These are phyloP conservation scores for Emydocephalus ijimae DNA, from an alignment of 2,113 vertebrate genomes.

Conservation along the genomic window DNA sequence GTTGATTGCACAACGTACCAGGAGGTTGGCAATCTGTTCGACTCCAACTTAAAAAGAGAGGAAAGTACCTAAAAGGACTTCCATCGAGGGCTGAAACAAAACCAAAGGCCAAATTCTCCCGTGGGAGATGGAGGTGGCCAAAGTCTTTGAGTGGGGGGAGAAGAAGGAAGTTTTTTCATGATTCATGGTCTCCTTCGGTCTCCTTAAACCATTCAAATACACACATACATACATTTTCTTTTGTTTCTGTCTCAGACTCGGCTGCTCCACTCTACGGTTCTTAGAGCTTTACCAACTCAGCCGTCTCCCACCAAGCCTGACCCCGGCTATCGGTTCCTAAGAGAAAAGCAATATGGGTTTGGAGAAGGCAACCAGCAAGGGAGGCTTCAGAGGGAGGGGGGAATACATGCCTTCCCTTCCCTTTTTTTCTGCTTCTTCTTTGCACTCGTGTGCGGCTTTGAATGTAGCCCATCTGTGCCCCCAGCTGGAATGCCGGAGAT, in stretches of 20 bases:
- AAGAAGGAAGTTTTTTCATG: background rate
- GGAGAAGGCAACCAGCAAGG: conserved; percentile 28
- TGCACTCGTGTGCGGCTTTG: conserved; percentile 81
- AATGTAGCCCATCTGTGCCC: conserved; percentile 99
- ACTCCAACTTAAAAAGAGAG: background rate
- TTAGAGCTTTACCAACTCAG: background rate
- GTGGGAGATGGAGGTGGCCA: fast-evolving
- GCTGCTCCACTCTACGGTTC: background rate
- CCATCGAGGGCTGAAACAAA: background rate
- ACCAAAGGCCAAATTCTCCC: background rate
- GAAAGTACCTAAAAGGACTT: background rate
- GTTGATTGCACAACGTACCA: background rate
- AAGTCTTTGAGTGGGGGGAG: too few species aligned
- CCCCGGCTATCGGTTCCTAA: conserved; percentile 65
- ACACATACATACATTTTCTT: background rate
- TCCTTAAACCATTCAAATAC: background rate
- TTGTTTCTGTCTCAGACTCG: background rate
- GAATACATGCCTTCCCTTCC: background rate
- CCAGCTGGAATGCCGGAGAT: conserved; percentile 99
- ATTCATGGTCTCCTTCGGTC: background rate
- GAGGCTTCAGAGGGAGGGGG: too few species aligned
- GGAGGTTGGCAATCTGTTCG: conserved; percentile 15
- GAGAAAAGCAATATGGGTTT: conserved; percentile 80
- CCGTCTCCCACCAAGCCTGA: conserved; percentile 33
- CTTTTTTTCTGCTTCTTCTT: conserved; percentile 51